A percentile compares a stretch with the other conserved stretches of the same genome.
phyloP scores from a whole-genome alignment of 1,140 invertebrate species.

The Aplysia californica region DNA sequence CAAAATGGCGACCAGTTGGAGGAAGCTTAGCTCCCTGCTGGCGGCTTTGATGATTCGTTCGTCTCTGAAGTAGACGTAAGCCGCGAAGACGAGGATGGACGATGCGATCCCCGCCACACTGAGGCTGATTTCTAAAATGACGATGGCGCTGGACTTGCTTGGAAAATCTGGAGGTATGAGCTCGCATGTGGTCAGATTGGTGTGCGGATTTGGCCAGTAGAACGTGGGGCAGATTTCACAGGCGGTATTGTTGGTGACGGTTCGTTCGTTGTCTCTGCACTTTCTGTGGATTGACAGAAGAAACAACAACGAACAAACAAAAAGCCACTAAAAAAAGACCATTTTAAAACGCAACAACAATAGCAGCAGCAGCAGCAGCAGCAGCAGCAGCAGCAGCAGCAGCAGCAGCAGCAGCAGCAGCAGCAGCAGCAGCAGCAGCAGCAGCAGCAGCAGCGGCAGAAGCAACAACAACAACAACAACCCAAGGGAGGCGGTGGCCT shows the following conservation, averaged over 20 bases:
- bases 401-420: too few relatives aligned
- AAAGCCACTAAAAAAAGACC: too few relatives aligned
- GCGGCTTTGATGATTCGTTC: conserved; percentile 92
- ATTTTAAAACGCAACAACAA: too few relatives aligned
- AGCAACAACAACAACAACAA: too few relatives aligned
- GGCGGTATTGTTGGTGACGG: conserved; percentile 33
- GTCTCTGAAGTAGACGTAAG: conserved; percentile 82
- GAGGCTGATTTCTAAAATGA: conserved; percentile 68
- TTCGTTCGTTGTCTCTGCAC: conserved; percentile 41
- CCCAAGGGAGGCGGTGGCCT: too few relatives aligned
- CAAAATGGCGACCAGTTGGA: conserved; percentile 86
- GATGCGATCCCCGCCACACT: conserved; percentile 68
- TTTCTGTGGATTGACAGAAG: too few relatives aligned
- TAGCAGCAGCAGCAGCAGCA: too few relatives aligned
- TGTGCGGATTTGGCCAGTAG: conserved; percentile 61
- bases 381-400: too few relatives aligned
- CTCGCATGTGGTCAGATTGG: conserved; percentile 71
- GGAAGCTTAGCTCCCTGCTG: conserved; percentile 88
- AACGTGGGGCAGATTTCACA: conserved; percentile 35
- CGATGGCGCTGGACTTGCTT: conserved; percentile 46
- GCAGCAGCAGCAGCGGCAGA: too few relatives aligned
- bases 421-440: too few relatives aligned
- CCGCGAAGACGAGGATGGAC: conserved; percentile 65
- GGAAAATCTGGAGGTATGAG: conserved; percentile 44
- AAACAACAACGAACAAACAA: too few relatives aligned